These are phyloP conservation scores for Nixonia krombeini DNA, from an alignment of 1,140 invertebrate species.

Conservation along the genomic window DNA sequence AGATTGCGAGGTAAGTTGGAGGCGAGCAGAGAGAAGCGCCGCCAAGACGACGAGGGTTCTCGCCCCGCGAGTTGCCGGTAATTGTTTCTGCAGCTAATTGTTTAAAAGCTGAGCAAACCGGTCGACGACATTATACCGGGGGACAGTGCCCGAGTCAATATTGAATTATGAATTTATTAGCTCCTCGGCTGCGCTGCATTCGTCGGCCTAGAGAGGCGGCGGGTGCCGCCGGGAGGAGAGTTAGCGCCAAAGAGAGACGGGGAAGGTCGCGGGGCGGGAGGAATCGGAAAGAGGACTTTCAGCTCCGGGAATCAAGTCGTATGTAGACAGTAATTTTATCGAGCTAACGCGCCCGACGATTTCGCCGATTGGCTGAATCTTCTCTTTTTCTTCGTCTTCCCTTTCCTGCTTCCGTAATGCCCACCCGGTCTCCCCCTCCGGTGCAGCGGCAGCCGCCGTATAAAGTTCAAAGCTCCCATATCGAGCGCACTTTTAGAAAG, in stretches of 20 bases:
- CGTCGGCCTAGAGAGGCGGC: not conserved
- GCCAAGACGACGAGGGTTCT: constrained; percentile 37
- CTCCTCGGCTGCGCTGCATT: not conserved
- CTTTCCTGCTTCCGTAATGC: constrained; percentile 10
- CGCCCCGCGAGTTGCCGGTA: constrained; percentile 34
- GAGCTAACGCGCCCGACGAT: constrained; percentile 36
- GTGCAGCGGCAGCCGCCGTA: constrained; percentile 15
- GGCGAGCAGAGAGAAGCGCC: not conserved
- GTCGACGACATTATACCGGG: constrained; percentile 42
- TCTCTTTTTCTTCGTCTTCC: constrained; percentile 12
- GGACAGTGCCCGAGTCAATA: constrained; percentile 64
- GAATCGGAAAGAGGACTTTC: constrained; percentile 3
- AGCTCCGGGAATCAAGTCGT: constrained; percentile 21
- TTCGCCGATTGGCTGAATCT: constrained; percentile 45
- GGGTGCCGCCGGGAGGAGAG: too few relatives aligned
- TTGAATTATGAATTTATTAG: constrained; percentile 68
- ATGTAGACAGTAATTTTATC: constrained; percentile 52
- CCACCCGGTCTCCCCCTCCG: too few relatives aligned
- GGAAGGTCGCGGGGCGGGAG: not conserved
- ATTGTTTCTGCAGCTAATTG: constrained; percentile 65
- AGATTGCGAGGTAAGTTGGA: constrained; percentile 8
- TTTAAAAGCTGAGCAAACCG: constrained; percentile 65
- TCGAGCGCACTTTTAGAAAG: constrained; percentile 7
- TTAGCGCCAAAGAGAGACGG: too few relatives aligned
- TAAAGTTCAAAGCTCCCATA: constrained; percentile 12